These are phyloP conservation scores for Hirundo rustica DNA, from an alignment of 2,797 vertebrate genomes.

Conservation along the genomic window DNA sequence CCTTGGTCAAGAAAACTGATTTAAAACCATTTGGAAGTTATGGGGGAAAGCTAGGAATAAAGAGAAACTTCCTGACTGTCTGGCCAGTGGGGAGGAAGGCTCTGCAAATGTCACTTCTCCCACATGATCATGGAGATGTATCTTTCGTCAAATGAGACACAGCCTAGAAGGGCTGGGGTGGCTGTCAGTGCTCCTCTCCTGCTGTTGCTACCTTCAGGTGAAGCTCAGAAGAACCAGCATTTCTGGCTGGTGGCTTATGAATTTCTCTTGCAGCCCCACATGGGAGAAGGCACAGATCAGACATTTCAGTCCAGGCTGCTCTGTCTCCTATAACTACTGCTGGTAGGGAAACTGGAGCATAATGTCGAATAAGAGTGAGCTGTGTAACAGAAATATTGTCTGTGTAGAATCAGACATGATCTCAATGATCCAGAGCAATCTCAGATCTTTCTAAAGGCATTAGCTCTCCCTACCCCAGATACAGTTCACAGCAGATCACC, in stretches of 20 bases:
- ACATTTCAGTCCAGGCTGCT: neutral
- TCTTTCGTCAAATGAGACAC: neutral
- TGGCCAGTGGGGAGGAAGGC: neutral
- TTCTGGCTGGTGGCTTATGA: neutral
- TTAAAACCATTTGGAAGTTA: neutral
- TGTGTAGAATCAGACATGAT: neutral
- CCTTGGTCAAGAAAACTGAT: neutral
- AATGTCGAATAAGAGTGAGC: neutral
- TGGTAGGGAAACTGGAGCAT: neutral
- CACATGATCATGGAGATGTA: rapidly evolving
- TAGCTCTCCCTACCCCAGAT: neutral
- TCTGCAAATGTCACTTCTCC: neutral
- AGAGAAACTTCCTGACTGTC: neutral
- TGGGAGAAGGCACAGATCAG: neutral
- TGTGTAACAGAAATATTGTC: neutral
- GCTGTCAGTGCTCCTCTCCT: neutral
- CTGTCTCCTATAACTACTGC: neutral
- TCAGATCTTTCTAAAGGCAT: neutral
- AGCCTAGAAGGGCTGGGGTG: neutral
- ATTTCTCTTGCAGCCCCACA: neutral
- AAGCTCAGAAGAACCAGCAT: neutral
- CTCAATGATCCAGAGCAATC: neutral
- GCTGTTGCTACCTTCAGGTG: neutral
- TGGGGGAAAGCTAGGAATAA: neutral
- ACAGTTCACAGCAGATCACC: neutral